phyloP scores from a whole-genome alignment of 2,797 vertebrate species.

The Acomys russatus region DNA sequence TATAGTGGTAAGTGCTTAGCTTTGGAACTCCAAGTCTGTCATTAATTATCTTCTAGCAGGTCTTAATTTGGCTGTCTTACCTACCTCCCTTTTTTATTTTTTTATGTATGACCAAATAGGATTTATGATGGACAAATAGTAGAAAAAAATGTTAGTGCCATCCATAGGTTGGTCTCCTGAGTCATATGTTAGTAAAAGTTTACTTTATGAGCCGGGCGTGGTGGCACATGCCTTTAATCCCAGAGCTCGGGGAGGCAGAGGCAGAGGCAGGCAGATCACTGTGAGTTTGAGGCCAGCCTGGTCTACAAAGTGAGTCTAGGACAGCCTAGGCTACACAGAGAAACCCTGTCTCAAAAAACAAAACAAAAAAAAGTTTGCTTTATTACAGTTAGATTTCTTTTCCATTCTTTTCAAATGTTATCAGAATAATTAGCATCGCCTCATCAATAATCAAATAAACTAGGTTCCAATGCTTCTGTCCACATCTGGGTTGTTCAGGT shows the following conservation, averaged over 20 bases:
- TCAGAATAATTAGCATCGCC: conserved; percentile 32
- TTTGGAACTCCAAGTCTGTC: conserved; percentile 39
- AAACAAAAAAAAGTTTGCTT: conserved; percentile 70
- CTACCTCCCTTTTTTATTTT: background rate
- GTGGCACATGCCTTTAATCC: no score
- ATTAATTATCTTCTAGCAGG: conserved; percentile 44
- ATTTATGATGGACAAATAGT: conserved; percentile 47
- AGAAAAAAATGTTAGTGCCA: conserved; percentile 44
- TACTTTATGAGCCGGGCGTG: no score
- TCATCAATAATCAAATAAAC: conserved; percentile 76
- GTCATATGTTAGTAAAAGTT: background rate
- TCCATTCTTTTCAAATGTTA: background rate
- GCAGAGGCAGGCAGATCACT: no score
- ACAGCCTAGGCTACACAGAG: no score
- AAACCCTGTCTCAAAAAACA: no score
- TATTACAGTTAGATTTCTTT: conserved; percentile 60
- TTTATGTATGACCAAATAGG: background rate
- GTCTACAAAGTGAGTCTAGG: no score
- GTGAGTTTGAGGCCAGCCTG: no score
- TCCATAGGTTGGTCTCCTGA: conserved; percentile 16
- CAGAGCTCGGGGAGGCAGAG: no score
- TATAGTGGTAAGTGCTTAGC: conserved; percentile 26
- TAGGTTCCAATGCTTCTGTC: conserved; percentile 84
- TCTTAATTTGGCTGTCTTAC: conserved; percentile 35
- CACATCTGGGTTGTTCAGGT: conserved; percentile 63